phyloP scores from a whole-genome alignment of 2,888 invertebrate species.

The Rotaria magnacalcarata region DNA sequence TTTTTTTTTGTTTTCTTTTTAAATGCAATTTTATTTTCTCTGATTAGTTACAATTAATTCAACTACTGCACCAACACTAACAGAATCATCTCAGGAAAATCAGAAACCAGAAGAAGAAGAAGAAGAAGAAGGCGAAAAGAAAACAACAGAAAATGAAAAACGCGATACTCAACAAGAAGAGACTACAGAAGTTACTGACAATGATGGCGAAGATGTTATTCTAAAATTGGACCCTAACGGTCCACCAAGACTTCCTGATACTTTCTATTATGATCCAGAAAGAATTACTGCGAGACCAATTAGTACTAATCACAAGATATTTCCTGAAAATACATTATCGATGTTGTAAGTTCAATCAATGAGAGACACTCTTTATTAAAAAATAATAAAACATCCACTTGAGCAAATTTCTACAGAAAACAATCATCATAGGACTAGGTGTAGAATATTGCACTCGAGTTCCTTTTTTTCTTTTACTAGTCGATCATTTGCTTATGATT shows the following conservation, averaged over 20 bases:
- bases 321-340: neutral
- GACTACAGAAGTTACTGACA: neutral
- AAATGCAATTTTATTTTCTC: too few relatives aligned
- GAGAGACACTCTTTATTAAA: too few relatives aligned
- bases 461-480: slow-evolving; percentile 61
- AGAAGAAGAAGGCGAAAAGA: neutral
- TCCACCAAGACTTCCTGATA: slow-evolving; percentile 5
- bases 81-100: too few relatives aligned
- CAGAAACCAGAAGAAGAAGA: neutral
- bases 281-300: neutral
- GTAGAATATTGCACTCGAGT: too few relatives aligned
- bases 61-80: too few relatives aligned
- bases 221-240: neutral
- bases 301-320: neutral
- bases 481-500: slow-evolving; percentile 80
- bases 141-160: neutral
- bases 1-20: too few relatives aligned
- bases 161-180: neutral
- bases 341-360: neutral
- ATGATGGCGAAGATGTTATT: neutral
- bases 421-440: too few relatives aligned
- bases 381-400: too few relatives aligned
- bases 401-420: too few relatives aligned
- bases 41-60: too few relatives aligned
- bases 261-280: neutral